Base-by-base conservation (phyloP, 2,888 invertebrate species). In the Polydrusus pterygomalis region DNA sequence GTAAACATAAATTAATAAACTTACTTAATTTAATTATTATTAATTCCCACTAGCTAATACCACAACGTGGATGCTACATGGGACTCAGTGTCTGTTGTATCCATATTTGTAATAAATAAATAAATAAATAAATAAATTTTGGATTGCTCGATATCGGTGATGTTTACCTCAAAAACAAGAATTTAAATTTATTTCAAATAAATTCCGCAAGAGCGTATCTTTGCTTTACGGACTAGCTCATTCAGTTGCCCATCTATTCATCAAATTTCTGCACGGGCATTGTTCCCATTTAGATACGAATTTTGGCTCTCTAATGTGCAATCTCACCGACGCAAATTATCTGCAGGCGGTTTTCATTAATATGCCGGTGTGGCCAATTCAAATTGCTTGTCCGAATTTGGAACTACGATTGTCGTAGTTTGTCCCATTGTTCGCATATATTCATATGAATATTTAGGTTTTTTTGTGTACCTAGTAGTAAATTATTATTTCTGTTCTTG, bases 301-400 rank as follows among this genome's bases (percentile, higher is more conserved):
- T 67, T 56, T 62, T 69, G 70, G 74, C 43, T 30, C 70, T 63
- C 38, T 56, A 74, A 75, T 70, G 64, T 63, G 56, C 38, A 70
- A 65, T 75, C 64, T 56, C 71, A 40, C 56, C 67, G 56, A 65
- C 71, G 65, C 75, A 71, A 65, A 75, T 75, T 70, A 75, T 75
- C 75, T 51, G 47, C 75, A 71, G 70, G 64, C 65, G 71, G 74
- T 71, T 70, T 75, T 71, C 75, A 75, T 71, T 75, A 75, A 71
- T 75, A 67, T 67, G 67, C 64, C 60, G 43, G 70, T 70, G 74
- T 69, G 74, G 74, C 62, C 74, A 54, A 69, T 74, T 58, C 56
- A 73, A 60, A 67, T 73, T 72, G 62, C 49, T 49, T 70, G 62
- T 56, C 70, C 47, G 54, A 34, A 54, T 45, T 20, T 49, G 34